phyloP scores from a whole-genome alignment of 35 echinoderm and acorn worm species.

The Nesometra sesokonis region DNA sequence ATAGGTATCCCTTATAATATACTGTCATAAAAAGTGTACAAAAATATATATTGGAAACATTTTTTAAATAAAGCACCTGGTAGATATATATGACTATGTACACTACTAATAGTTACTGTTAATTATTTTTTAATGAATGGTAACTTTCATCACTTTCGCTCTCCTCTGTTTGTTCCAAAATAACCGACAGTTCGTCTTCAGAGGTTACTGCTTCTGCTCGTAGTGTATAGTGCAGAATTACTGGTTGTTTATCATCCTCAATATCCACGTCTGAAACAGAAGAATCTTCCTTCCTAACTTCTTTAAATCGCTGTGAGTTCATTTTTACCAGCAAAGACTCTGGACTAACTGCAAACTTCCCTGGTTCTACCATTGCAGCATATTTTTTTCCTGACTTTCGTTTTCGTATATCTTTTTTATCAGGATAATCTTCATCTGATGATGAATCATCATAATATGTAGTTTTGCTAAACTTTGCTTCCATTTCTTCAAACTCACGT shows the following conservation, averaged over 20 bases:
- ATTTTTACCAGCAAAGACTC: neutral
- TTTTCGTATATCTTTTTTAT: neutral
- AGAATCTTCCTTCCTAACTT: neutral
- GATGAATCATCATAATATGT: neutral
- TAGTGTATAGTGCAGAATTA: neutral
- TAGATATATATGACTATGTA: too few species aligned
- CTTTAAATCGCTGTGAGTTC: neutral
- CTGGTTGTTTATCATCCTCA: neutral
- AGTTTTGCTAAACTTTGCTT: neutral
- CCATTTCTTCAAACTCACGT: neutral
- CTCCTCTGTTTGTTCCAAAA: neutral
- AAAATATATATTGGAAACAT: too few species aligned
- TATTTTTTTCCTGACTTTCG: neutral
- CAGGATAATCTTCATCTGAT: neutral
- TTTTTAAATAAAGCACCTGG: too few species aligned
- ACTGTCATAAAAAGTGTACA: too few species aligned
- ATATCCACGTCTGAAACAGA: neutral
- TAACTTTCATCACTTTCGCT: neutral
- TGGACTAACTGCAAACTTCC: neutral
- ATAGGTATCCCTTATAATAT: too few species aligned
- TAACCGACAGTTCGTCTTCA: neutral
- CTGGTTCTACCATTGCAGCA: neutral
- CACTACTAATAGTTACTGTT: too few species aligned
- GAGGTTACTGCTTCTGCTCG: neutral
- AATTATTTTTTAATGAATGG: neutral